Evolutionary conservation across 2,888 invertebrate genomes (phyloP), one percentile per base, ranked within the genome.

Genomic region (Eudemis profundana): DNA sequence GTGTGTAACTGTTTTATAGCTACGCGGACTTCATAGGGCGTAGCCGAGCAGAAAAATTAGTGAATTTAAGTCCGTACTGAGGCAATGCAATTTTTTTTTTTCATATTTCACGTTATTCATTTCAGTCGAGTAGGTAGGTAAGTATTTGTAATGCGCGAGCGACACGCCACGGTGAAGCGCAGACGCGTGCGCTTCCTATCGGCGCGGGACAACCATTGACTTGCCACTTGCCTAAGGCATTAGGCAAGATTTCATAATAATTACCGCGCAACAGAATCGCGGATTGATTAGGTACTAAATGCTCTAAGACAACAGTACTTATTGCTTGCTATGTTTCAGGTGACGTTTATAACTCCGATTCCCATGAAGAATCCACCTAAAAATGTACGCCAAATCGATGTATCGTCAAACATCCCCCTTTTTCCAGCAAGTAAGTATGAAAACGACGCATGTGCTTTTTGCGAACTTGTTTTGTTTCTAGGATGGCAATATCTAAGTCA

Each of bases 331-430:
- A n/a, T 57, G 27, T 57, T 57, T 40, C 73, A 85, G 85, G 76
- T 85, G 0, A 81, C 84, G 0, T 82, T 75, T 50, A 73, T 86
- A 38, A 79, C 85, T 5, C 69, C 81, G 0, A 72, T 70, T 14
- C 66, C 68, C 0, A 68, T 72, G 17, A 76, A 78, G 49, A 71
- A 78, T 46, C 67, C 78, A 4, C 73, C 74, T 19, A 33, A 74
- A 0, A 82, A 79, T 2, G 70, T 83, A 2, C 75, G 72, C 0
- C 67, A 75, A 49, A 66, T 86, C 1, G 84, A 86, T 54, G 74
- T 85, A 14, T 79, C 79, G 42, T 56, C 61, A 3, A 79, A 76
- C 46, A 42, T 69, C 8, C 61, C 71, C 0, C 0, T 69, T 0
- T 2, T 83, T 8, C 70, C 44, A 51, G 78, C 81, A 71, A 64